Conservation (phyloP, 2,797 vertebrate genomes). For the Propithecus deckenii region DNA sequence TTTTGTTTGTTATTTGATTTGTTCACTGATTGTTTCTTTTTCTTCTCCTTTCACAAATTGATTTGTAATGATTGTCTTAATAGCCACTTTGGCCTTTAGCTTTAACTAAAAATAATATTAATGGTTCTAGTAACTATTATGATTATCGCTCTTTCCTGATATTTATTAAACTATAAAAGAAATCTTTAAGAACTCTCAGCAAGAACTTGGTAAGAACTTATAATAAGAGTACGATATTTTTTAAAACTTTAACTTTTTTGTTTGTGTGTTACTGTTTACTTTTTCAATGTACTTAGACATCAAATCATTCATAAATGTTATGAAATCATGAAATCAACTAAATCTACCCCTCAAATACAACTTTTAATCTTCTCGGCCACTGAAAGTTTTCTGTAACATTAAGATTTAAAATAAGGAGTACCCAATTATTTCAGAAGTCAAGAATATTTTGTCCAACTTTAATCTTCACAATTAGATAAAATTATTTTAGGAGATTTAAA, state of each 20-base stretch:
- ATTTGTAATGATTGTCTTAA: not conserved
- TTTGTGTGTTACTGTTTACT: not conserved
- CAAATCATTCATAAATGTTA: not conserved
- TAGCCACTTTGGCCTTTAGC: not conserved
- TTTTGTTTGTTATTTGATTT: slow-evolving; percentile 26
- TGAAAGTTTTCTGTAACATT: not conserved
- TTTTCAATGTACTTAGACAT: not conserved
- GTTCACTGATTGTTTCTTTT: not conserved
- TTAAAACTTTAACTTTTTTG: not conserved
- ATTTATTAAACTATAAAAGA: not conserved
- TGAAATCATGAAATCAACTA: not conserved
- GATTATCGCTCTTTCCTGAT: not conserved
- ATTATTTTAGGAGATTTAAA: not conserved
- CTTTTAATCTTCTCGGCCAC: not conserved
- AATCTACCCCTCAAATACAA: not conserved
- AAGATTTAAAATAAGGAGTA: not conserved
- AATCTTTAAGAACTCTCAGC: not conserved
- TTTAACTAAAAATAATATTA: slow-evolving; percentile 29
- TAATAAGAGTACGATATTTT: not conserved
- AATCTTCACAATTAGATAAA: not conserved
- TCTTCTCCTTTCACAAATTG: not conserved
- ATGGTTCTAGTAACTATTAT: not conserved
- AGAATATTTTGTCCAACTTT: not conserved
- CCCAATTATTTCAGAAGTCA: not conserved
- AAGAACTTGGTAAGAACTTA: not conserved